Conservation (phyloP, 2,113 vertebrate species). For the Barnardius zonarius region DNA sequence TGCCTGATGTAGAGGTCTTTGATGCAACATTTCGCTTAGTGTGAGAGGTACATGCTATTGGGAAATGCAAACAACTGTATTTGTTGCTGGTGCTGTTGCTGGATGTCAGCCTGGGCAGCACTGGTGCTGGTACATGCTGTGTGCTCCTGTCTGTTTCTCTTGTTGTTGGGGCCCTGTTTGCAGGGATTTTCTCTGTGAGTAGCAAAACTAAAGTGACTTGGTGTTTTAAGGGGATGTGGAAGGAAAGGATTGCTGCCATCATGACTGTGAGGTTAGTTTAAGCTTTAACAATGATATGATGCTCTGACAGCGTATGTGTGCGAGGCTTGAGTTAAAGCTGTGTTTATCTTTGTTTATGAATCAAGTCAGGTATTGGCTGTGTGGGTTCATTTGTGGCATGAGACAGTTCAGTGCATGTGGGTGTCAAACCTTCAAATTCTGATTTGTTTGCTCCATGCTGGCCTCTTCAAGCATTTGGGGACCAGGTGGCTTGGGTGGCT, state of each 20-base stretch:
- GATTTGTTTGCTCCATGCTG: accelerated
- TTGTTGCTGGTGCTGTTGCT: neutral
- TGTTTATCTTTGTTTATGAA: accelerated
- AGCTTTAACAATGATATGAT: neutral
- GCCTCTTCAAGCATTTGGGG: neutral
- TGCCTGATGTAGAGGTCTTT: neutral
- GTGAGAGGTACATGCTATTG: accelerated
- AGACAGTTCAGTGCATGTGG: accelerated
- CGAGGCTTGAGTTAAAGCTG: accelerated
- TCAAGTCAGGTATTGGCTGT: neutral
- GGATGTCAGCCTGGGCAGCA: neutral
- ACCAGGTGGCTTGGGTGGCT: neutral
- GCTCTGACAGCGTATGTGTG: accelerated
- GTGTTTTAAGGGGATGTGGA: neutral
- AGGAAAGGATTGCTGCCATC: accelerated
- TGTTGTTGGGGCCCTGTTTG: accelerated
- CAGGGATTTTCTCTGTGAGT: accelerated
- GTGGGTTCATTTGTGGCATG: accelerated
- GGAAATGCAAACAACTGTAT: neutral
- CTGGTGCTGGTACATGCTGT: neutral
- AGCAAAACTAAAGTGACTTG: accelerated
- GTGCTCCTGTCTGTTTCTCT: neutral
- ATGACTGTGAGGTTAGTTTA: accelerated
- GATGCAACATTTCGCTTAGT: neutral
- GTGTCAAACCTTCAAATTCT: neutral